Percentiles rank a stretch among this genome's conserved stretches.
phyloP scores from a whole-genome alignment of 2,113 vertebrate genomes.

The Argyrosomus japonicus region DNA sequence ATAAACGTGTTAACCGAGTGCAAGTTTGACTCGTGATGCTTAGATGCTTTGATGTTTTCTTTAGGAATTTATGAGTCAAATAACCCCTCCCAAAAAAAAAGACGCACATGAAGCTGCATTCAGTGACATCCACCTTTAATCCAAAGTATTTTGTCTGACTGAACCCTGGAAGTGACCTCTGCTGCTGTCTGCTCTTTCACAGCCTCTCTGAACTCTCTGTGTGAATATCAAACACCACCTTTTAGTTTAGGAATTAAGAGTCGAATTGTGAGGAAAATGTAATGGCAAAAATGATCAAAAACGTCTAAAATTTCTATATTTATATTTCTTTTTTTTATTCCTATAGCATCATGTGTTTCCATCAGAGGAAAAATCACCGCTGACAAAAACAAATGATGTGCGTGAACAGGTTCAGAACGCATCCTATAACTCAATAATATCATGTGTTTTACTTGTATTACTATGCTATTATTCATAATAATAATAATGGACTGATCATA shows the following conservation, averaged over 20 bases:
- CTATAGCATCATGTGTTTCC: neutral
- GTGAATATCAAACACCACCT: neutral
- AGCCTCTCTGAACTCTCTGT: neutral
- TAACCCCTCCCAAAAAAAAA: neutral
- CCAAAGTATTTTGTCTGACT: neutral
- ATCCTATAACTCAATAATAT: slow-evolving; percentile 4
- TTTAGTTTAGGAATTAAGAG: neutral
- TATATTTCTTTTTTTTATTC: neutral
- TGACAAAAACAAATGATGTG: neutral
- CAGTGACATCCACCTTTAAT: neutral
- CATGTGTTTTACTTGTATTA: neutral
- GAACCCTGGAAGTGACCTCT: slow-evolving; percentile 12
- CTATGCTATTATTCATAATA: neutral
- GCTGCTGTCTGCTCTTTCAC: neutral
- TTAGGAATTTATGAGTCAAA: neutral
- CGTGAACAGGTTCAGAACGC: neutral
- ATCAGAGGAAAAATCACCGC: neutral
- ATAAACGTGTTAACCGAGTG: neutral
- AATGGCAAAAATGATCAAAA: neutral
- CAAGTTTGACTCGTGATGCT: neutral
- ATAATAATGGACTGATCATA: slow-evolving; percentile 55
- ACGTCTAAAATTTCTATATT: neutral
- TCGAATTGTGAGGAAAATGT: neutral
- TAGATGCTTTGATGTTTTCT: neutral
- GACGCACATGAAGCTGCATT: neutral